Percentiles rank a stretch among this genome's conserved stretches.
Evolutionary conservation across 2,888 invertebrate species (phyloP).

Genomic region (Icerya purchasi): DNA sequence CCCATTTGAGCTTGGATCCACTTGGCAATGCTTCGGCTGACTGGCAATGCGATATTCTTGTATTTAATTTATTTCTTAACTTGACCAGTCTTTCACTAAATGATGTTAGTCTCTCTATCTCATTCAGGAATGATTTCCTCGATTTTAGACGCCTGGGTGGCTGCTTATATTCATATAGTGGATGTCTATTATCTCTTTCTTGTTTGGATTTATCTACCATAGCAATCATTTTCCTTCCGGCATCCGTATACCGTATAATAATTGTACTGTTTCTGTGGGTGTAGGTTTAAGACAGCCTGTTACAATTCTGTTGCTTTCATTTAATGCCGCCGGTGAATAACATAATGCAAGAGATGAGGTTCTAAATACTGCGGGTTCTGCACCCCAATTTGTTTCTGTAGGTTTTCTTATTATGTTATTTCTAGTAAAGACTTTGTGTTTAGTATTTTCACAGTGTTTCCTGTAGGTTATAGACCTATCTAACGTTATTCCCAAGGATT

Average conservation of each 20-base stretch:
- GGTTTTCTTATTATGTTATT: background rate
- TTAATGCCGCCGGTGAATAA: background rate
- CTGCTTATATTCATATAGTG: background rate
- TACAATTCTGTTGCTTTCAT: too few relatives aligned
- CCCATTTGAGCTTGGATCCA: background rate
- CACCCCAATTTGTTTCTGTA: background rate
- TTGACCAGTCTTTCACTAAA: background rate
- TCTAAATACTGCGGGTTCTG: background rate
- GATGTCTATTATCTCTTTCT: background rate
- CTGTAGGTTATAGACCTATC: too few relatives aligned
- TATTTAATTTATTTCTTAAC: background rate
- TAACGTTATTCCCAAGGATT: background rate
- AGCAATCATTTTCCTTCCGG: background rate
- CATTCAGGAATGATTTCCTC: too few relatives aligned
- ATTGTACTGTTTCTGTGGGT: too few relatives aligned
- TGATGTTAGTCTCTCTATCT: background rate
- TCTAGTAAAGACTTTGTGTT: background rate
- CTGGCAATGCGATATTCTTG: too few relatives aligned
- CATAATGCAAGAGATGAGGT: background rate
- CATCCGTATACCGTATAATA: too few relatives aligned
- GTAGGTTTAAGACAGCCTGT: too few relatives aligned
- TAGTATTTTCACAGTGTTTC: background rate
- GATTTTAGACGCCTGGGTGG: too few relatives aligned
- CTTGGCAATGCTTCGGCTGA: background rate
- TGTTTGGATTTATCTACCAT: background rate